Percentiles rank a stretch among this genome's conserved stretches.
Evolutionary conservation across 2,797 vertebrate genomes (phyloP).

Genomic region (Myotis daubentonii): DNA sequence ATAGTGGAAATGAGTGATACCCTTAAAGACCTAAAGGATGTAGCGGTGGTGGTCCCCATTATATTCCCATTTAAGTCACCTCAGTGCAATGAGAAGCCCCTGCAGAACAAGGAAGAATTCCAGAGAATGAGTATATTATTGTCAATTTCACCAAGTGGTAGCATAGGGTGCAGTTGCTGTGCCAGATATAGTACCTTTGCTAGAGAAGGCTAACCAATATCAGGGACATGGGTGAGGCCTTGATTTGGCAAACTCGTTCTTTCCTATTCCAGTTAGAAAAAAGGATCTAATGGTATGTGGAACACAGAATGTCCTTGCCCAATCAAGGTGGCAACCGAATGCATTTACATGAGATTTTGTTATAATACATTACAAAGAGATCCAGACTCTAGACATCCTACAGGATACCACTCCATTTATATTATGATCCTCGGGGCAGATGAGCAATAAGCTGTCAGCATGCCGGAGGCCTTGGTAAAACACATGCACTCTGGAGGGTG

Average conservation of each 20-base stretch:
- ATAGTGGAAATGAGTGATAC: neutral
- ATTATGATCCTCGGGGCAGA: neutral
- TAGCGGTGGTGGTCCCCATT: neutral
- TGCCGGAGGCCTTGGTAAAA: neutral
- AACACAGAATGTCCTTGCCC: neutral
- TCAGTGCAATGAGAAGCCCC: neutral
- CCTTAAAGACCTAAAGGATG: neutral
- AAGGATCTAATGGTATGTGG: neutral
- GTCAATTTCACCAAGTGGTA: neutral
- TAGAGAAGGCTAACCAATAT: neutral
- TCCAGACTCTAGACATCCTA: neutral
- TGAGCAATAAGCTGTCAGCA: neutral
- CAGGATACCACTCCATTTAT: neutral
- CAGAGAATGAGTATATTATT: neutral
- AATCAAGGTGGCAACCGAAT: neutral
- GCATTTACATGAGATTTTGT: neutral
- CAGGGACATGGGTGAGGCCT: neutral
- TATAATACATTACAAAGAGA: neutral
- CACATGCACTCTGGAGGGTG: neutral
- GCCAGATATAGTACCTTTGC: neutral
- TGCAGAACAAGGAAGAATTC: neutral
- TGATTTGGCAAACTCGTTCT: neutral
- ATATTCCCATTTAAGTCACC: neutral
- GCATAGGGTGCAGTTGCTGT: neutral
- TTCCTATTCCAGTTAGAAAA: constrained; percentile 12